phyloP scores from a whole-genome alignment of 2,888 invertebrate species.

The Perdita meconis region DNA sequence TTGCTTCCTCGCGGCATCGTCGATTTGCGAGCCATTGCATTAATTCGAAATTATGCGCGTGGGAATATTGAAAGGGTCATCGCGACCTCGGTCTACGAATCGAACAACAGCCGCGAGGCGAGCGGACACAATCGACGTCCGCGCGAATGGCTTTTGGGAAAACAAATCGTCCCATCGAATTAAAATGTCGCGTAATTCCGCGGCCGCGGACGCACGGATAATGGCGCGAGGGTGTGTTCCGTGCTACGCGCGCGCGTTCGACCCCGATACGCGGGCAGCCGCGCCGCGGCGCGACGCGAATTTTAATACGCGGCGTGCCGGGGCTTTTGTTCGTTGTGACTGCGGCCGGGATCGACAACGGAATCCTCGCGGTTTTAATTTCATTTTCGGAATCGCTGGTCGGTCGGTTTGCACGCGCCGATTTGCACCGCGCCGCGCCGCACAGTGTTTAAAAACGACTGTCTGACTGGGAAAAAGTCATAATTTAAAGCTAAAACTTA shows the following conservation, averaged over 20 bases:
- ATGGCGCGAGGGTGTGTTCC: background rate
- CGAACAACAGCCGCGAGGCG: background rate
- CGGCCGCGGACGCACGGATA: background rate
- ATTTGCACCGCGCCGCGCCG: background rate
- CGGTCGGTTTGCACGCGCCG: background rate
- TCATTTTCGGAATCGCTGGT: constrained; percentile 17
- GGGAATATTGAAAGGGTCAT: constrained; percentile 3
- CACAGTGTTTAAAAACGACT: too few species aligned
- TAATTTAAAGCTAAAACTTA: too few species aligned
- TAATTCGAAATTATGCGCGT: background rate
- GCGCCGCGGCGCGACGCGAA: background rate
- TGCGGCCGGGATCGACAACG: background rate
- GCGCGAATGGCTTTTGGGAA: background rate
- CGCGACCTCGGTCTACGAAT: background rate
- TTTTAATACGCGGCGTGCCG: background rate
- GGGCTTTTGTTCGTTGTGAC: background rate
- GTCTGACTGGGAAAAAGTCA: too few species aligned
- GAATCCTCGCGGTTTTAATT: constrained; percentile 13
- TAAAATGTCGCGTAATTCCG: background rate
- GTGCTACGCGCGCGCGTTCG: background rate
- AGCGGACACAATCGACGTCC: background rate
- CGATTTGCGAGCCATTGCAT: background rate
- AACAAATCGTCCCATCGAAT: background rate
- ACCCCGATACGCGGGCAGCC: background rate
- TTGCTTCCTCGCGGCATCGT: background rate